phyloP scores from a whole-genome alignment of 2,113 vertebrate species.

The Thunnus maccoyii region DNA sequence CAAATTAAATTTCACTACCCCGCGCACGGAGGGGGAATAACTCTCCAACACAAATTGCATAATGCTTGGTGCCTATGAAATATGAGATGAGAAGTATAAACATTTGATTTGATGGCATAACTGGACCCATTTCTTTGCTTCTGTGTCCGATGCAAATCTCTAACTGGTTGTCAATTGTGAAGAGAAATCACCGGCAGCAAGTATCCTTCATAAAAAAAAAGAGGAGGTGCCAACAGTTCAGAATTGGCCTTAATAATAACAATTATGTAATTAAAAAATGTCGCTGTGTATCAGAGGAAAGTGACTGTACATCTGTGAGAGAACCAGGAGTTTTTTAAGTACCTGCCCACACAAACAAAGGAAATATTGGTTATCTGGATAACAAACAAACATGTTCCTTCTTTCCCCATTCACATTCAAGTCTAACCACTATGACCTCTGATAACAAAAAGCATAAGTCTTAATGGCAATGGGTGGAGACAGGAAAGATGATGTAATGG shows the following conservation, averaged over 20 bases:
- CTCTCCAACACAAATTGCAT: constrained; percentile 11
- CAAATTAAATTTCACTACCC: neutral
- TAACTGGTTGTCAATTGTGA: neutral
- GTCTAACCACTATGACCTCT: constrained; percentile 15
- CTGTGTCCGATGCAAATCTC: neutral
- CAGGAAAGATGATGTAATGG: constrained; percentile 10
- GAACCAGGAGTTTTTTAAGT: neutral
- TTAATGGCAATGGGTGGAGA: constrained; percentile 3
- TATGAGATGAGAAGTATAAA: neutral
- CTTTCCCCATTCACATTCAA: constrained; percentile 3
- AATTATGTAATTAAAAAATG: neutral
- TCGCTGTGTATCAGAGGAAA: neutral
- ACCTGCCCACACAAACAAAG: neutral
- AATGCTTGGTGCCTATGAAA: neutral
- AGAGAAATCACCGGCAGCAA: neutral
- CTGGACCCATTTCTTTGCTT: neutral
- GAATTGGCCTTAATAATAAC: neutral
- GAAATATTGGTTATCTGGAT: neutral
- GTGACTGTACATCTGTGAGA: neutral
- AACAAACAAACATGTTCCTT: neutral
- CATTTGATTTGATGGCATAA: neutral
- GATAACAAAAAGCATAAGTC: neutral
- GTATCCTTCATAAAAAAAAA: neutral
- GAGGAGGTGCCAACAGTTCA: neutral
- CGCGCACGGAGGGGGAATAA: neutral